Conservation (phyloP, 2,113 vertebrate genomes). For the Ailuropoda melanoleuca region DNA sequence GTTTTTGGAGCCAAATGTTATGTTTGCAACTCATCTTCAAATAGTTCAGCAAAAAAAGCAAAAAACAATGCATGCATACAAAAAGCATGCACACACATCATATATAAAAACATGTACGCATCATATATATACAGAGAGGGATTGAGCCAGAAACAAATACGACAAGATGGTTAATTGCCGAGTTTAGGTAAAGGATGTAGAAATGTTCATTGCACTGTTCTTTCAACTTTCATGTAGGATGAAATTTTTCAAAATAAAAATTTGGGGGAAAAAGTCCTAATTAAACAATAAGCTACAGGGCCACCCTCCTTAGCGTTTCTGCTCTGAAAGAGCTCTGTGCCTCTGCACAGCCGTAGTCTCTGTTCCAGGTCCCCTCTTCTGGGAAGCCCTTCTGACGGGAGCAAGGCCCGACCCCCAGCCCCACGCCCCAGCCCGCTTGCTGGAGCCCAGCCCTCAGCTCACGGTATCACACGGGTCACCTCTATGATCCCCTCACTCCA, state of each 20-base stretch:
- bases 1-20: background rate
- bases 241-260: background rate
- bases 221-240: background rate
- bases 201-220: background rate
- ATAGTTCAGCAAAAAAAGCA: background rate
- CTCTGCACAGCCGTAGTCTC: background rate
- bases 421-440: fast-evolving
- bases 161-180: background rate
- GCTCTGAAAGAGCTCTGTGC: background rate
- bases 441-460: background rate
- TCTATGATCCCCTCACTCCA: background rate
- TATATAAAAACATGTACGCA: fast-evolving
- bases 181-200: background rate
- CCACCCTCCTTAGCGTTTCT: background rate
- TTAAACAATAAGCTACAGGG: background rate
- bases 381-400: background rate
- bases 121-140: background rate
- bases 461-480: fast-evolving
- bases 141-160: background rate
- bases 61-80: background rate
- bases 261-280: background rate
- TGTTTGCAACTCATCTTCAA: background rate
- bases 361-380: background rate
- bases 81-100: background rate
- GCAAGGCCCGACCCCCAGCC: fast-evolving